Conservation (phyloP, 2,113 vertebrate species). For the Macaca mulatta region DNA sequence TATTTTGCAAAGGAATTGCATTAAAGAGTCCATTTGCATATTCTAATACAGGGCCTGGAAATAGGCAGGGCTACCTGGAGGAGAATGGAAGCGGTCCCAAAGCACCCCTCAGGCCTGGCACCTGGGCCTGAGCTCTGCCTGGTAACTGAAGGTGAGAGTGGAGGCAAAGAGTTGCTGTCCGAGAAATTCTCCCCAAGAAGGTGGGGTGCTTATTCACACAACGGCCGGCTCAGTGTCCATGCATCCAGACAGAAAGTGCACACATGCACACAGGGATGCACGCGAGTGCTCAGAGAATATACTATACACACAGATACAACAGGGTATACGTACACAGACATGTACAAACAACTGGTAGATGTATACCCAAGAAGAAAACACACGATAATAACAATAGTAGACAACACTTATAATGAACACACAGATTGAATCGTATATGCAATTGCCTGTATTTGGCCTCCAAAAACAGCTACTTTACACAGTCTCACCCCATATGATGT, state of each 20-base stretch:
- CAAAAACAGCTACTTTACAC: constrained; percentile 34
- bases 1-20: constrained; percentile 79
- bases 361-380: not conserved
- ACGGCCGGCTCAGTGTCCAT: not conserved
- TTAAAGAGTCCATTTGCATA: constrained; percentile 79
- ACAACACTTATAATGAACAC: not conserved
- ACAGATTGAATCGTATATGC: not conserved
- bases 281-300: not conserved
- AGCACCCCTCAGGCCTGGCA: not conserved
- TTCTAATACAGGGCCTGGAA: constrained; percentile 57
- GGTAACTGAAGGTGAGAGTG: not conserved
- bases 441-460: not conserved
- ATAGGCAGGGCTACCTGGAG: not conserved
- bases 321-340: not conserved
- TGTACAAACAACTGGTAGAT: not conserved
- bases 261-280: not conserved
- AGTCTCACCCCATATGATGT: not conserved
- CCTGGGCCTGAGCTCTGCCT: not conserved
- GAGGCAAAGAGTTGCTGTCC: not conserved
- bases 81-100: not conserved
- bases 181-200: not conserved
- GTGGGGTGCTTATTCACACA: not conserved
- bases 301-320: not conserved
- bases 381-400: not conserved
- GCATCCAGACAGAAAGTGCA: not conserved